Percentiles rank a stretch among this genome's conserved stretches.
Conservation (phyloP, 2,113 vertebrate genomes). For the Murina feae region DNA sequence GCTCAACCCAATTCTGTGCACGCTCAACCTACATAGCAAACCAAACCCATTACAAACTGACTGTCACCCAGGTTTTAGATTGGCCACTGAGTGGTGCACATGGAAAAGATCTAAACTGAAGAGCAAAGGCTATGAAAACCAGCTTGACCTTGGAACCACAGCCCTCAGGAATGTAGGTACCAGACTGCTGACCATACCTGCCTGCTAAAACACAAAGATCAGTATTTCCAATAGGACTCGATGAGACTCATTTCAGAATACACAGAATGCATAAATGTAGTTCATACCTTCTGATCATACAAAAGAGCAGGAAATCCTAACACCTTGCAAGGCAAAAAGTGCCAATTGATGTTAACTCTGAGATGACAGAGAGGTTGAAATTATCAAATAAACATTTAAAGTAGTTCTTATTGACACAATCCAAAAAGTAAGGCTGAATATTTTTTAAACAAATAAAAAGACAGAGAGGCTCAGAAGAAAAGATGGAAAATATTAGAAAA, state of each 20-base stretch:
- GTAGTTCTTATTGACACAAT: neutral
- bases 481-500: neutral
- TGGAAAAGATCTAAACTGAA: neutral
- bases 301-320: neutral
- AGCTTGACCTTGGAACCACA: neutral
- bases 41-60: neutral
- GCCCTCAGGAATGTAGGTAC: fast-evolving
- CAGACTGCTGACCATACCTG: neutral
- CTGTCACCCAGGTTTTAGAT: neutral
- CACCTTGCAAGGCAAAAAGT: neutral
- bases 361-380: neutral
- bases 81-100: fast-evolving
- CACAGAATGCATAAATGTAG: neutral
- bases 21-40: neutral
- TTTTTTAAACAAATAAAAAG: neutral
- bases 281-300: neutral
- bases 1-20: neutral
- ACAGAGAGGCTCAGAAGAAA: neutral
- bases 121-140: neutral
- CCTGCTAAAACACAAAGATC: neutral
- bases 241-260: neutral
- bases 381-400: neutral
- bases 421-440: neutral
- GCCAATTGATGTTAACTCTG: neutral
- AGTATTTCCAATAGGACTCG: neutral